A percentile compares a stretch with the other conserved stretches of the same genome.
Conservation (phyloP, 2,113 vertebrate genomes). For the Phaetusa simplex region DNA sequence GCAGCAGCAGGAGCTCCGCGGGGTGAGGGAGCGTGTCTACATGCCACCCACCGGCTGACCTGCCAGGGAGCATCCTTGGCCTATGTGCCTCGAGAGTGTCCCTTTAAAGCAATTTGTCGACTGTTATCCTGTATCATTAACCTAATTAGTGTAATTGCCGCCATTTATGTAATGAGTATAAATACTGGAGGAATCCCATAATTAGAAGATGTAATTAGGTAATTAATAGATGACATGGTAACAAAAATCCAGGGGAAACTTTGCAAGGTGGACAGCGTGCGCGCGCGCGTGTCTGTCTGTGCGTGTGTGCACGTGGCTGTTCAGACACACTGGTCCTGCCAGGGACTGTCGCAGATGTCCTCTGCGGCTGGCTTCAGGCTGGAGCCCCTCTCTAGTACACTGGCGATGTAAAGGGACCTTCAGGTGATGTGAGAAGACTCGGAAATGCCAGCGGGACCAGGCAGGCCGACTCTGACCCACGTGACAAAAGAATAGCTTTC, state of each 20-base stretch:
- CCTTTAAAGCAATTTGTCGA: slow-evolving; percentile 79
- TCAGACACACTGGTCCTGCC: not conserved
- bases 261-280: slow-evolving; percentile 68
- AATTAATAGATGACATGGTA: slow-evolving; percentile 82
- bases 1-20: not conserved
- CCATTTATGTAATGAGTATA: slow-evolving; percentile 80
- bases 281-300: not conserved
- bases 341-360: not conserved
- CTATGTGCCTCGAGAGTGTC: slow-evolving; percentile 64
- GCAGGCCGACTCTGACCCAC: not conserved
- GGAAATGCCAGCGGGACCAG: not conserved
- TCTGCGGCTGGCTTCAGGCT: not conserved
- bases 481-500: not conserved
- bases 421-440: not conserved
- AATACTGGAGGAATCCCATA: slow-evolving; percentile 80
- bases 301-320: not conserved
- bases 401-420: not conserved
- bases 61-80: slow-evolving; percentile 52
- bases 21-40: not conserved
- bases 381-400: accelerated
- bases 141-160: slow-evolving; percentile 80
- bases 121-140: slow-evolving; percentile 80
- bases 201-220: slow-evolving; percentile 80
- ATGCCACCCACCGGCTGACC: slow-evolving; percentile 8
- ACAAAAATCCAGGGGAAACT: slow-evolving; percentile 75